These are phyloP conservation scores for Ametastegia equiseti DNA, from an alignment of 2,888 invertebrate genomes.

Conservation along the genomic window DNA sequence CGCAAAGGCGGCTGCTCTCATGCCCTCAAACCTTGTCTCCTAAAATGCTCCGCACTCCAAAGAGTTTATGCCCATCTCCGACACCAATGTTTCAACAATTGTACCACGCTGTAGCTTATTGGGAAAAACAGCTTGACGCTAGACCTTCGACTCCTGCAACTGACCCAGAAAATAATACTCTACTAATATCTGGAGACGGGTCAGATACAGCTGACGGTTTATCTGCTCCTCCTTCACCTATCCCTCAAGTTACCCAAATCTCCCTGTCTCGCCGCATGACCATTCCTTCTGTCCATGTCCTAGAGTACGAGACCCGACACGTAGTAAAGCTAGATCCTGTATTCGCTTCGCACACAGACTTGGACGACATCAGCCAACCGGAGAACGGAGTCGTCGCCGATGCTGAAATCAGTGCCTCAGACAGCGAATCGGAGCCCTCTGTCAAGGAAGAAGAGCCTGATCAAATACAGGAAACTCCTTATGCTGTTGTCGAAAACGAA, in stretches of 20 bases:
- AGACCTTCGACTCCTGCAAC: conserved; percentile 61
- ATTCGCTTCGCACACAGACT: conserved; percentile 78
- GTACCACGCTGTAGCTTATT: conserved; percentile 73
- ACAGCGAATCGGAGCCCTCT: conserved; percentile 82
- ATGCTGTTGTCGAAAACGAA: conserved; percentile 77
- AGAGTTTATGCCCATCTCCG: conserved; percentile 74
- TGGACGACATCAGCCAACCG: conserved; percentile 85
- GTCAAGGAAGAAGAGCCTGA: conserved; percentile 78
- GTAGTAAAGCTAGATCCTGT: conserved; percentile 75
- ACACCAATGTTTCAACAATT: conserved; percentile 78
- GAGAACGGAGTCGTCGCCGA: conserved; percentile 80
- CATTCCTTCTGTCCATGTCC: conserved; percentile 68
- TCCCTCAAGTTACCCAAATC: conserved; percentile 31
- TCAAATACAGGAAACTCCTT: conserved; percentile 74
- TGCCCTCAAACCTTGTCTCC: conserved; percentile 65
- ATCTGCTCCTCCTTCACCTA: conserved; percentile 33
- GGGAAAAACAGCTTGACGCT: conserved; percentile 69
- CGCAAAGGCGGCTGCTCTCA: conserved; percentile 67
- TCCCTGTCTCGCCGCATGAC: conserved; percentile 67
- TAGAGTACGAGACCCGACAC: conserved; percentile 68
- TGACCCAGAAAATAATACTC: conserved; percentile 48
- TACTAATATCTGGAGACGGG: conserved; percentile 49
- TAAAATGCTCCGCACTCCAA: conserved; percentile 54
- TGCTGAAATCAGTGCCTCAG: conserved; percentile 77
- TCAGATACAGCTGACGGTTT: conserved; percentile 51